Percentiles rank a stretch among this genome's conserved stretches.
Evolutionary conservation across 2,113 vertebrate species (phyloP).

Genomic region (Etheostoma cragini): DNA sequence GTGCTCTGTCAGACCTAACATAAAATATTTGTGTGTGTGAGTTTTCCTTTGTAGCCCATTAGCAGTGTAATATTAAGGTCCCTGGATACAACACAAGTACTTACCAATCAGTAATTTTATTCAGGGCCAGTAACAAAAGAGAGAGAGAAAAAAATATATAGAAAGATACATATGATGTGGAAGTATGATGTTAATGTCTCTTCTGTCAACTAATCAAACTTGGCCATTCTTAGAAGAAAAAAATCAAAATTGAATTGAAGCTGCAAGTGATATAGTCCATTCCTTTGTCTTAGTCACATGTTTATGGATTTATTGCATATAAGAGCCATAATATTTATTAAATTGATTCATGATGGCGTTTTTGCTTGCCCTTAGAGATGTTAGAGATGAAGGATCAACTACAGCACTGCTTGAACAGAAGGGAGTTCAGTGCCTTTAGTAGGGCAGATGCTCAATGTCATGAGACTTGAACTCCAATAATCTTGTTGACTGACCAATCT

Average conservation of each 20-base stretch:
- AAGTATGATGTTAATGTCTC: background rate
- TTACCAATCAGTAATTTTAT: constrained; percentile 26
- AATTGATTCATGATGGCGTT: background rate
- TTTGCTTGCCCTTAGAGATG: background rate
- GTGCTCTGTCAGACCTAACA: background rate
- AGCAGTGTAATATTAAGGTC: constrained; percentile 22
- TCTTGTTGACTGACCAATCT: constrained; percentile 19
- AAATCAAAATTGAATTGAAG: background rate
- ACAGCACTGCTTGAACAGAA: constrained; percentile 2
- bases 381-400: background rate
- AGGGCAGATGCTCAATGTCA: constrained; percentile 17
- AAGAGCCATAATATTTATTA: background rate
- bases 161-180: too few species aligned
- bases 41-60: constrained; percentile 6
- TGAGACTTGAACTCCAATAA: background rate
- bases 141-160: background rate
- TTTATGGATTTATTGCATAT: background rate
- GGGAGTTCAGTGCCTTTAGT: constrained; percentile 16
- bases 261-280: background rate
- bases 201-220: background rate
- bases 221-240: background rate
- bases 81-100: background rate
- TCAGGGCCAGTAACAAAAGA: background rate
- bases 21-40: background rate
- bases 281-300: background rate